Percentiles rank a stretch among this genome's conserved stretches.
These are phyloP conservation scores for Ganaspis brasiliensis DNA, from an alignment of 2,888 invertebrate species.

Conservation along the genomic window DNA sequence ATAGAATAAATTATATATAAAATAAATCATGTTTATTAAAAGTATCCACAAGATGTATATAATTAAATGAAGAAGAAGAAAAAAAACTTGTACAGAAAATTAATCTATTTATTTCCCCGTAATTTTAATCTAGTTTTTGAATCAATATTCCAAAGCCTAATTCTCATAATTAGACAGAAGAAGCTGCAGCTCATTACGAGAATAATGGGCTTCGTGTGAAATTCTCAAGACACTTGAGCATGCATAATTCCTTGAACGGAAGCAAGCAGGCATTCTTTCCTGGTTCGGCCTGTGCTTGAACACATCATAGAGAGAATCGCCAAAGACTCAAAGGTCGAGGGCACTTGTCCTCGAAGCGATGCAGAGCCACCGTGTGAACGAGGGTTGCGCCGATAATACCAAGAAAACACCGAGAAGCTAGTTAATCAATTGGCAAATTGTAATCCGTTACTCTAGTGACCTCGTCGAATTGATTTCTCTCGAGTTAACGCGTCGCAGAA, in stretches of 20 bases:
- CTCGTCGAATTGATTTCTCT: slow-evolving; percentile 68
- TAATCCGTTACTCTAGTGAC: slow-evolving; percentile 69
- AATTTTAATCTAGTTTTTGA: slow-evolving; percentile 20
- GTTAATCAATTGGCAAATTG: slow-evolving; percentile 75
- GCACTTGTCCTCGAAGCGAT: slow-evolving; percentile 39
- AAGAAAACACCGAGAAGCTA: slow-evolving; percentile 53
- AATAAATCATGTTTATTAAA: no score
- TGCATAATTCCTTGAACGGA: slow-evolving; percentile 32
- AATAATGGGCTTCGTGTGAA: slow-evolving; percentile 37
- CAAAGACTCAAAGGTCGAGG: slow-evolving; percentile 36
- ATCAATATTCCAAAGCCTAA: slow-evolving; percentile 17
- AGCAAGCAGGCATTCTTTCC: slow-evolving; percentile 31
- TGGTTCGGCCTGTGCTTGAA: not conserved
- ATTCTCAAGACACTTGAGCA: slow-evolving; percentile 25
- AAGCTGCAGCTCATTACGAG: slow-evolving; percentile 2
- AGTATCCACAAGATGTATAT: no score
- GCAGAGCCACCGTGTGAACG: slow-evolving; percentile 56
- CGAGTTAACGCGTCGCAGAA: slow-evolving; percentile 52
- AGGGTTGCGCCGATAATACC: slow-evolving; percentile 43
- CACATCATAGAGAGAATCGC: slow-evolving; percentile 18
- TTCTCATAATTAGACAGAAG: slow-evolving; percentile 11
- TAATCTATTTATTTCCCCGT: not conserved
- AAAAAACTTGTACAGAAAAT: no score
- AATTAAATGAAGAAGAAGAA: no score
- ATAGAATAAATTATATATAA: no score